Conservation (phyloP, 2,797 vertebrate species). For the Tinamus major region DNA sequence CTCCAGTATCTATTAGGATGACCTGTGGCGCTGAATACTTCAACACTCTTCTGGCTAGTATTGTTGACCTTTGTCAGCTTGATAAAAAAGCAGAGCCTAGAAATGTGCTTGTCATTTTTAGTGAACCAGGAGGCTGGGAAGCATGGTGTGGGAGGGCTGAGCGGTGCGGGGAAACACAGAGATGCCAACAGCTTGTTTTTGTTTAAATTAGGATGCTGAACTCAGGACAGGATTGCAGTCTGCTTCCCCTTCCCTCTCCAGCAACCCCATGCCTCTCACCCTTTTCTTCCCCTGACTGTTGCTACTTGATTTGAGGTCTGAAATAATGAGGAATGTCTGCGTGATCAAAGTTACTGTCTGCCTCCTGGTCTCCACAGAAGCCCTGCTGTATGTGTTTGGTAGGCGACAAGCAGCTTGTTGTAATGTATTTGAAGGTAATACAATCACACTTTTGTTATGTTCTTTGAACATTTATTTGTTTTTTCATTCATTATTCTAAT, state of each 20-base stretch:
- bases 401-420: constrained; percentile 53
- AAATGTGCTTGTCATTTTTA: constrained; percentile 70
- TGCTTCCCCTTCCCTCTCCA: constrained; percentile 49
- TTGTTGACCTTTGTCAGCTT: constrained; percentile 90
- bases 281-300: constrained; percentile 56
- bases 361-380: constrained; percentile 57
- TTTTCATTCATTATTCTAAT: constrained; percentile 37
- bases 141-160: constrained; percentile 1
- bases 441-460: constrained; percentile 9
- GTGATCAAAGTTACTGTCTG: constrained; percentile 68
- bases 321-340: constrained; percentile 71
- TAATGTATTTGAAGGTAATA: constrained; percentile 57
- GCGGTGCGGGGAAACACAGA: constrained; percentile 39
- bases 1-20: constrained; percentile 81
- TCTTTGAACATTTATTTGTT: constrained; percentile 42
- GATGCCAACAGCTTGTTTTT: constrained; percentile 48
- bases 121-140: constrained; percentile 56
- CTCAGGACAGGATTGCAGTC: constrained; percentile 53
- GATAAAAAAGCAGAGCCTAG: constrained; percentile 80
- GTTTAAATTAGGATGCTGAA: constrained; percentile 66
- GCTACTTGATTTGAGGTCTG: constrained; percentile 69
- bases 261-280: constrained; percentile 41
- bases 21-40: constrained; percentile 81
- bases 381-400: constrained; percentile 36
- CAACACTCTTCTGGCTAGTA: constrained; percentile 80